Conservation (phyloP, 2,888 invertebrate species). For the Ophioninae sp. region DNA sequence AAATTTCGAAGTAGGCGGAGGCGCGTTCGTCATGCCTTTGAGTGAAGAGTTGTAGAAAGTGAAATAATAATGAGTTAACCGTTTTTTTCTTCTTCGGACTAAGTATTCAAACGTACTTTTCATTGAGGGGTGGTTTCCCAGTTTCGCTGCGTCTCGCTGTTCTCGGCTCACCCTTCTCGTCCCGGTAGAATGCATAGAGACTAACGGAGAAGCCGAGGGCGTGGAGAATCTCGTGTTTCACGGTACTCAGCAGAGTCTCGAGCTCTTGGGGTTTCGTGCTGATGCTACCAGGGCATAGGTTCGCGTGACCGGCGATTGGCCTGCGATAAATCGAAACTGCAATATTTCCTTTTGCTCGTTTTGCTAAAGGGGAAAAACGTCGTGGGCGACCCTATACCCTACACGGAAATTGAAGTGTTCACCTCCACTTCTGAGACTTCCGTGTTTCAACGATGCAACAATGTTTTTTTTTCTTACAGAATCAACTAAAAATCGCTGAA, state of each 20-base stretch:
- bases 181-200: slow-evolving; percentile 97
- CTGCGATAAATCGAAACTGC: slow-evolving; percentile 81
- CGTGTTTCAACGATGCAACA: slow-evolving; percentile 15
- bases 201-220: slow-evolving; percentile 98
- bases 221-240: slow-evolving; percentile 99
- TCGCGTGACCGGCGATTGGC: slow-evolving; percentile 99
- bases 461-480: slow-evolving; percentile 11
- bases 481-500: neutral
- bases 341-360: slow-evolving; percentile 51
- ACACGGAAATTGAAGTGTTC: slow-evolving; percentile 20
- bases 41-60: neutral
- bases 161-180: slow-evolving; percentile 93
- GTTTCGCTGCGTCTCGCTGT: slow-evolving; percentile 91
- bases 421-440: slow-evolving; percentile 3
- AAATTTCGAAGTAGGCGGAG: too few relatives aligned
- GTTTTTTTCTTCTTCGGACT: neutral
- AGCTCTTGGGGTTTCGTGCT: slow-evolving; percentile 95
- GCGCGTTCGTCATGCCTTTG: neutral
- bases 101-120: slow-evolving; percentile 85
- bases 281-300: slow-evolving; percentile 97
- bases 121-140: slow-evolving; percentile 94
- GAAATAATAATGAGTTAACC: neutral
- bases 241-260: slow-evolving; percentile 95
- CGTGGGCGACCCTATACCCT: slow-evolving; percentile 6
- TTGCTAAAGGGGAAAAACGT: slow-evolving; percentile 29